phyloP scores from a whole-genome alignment of 2,113 vertebrate genomes.

The Zosterops pallidus region DNA sequence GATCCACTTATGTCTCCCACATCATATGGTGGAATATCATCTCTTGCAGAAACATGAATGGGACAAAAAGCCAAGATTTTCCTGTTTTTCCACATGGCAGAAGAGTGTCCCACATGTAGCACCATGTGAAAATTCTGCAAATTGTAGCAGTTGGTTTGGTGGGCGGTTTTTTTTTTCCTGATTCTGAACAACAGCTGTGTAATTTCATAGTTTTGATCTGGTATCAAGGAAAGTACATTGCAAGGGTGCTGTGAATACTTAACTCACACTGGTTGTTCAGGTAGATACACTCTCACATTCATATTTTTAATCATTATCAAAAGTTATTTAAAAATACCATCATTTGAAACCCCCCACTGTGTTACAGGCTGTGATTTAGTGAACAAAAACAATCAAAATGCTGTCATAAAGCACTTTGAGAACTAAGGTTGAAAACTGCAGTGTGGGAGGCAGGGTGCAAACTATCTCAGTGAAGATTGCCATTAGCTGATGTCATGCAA shows the following conservation, averaged over 20 bases:
- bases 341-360: accelerated
- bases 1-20: not conserved
- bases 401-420: not conserved
- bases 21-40: accelerated
- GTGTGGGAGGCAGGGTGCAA: not conserved
- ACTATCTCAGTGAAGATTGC: not conserved
- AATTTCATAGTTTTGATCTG: not conserved
- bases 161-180: accelerated
- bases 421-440: not conserved
- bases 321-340: not conserved
- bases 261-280: not conserved
- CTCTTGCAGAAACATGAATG: not conserved
- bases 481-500: not conserved
- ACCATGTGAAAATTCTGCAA: not conserved
- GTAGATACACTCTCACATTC: not conserved
- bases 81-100: not conserved
- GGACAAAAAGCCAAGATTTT: not conserved
- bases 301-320: not conserved
- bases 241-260: not conserved
- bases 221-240: not conserved
- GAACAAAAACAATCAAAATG: not conserved
- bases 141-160: not conserved
- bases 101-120: accelerated
- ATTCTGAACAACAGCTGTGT: not conserved
- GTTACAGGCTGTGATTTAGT: not conserved